Evolutionary conservation across 2,113 vertebrate genomes (phyloP).

Genomic region (Syngnathus typhle): DNA sequence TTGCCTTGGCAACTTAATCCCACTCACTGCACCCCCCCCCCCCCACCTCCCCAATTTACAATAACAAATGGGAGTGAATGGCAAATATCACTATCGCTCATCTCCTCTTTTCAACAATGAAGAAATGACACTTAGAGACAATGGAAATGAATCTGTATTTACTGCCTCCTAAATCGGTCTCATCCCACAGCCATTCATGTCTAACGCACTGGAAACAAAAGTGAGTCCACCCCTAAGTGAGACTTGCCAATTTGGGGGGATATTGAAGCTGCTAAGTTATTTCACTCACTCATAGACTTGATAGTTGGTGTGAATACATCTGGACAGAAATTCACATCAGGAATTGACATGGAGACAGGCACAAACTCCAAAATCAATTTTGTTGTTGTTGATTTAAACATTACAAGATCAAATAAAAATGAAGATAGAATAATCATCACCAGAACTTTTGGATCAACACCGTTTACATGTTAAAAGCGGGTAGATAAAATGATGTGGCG

Average conservation of each 20-base stretch:
- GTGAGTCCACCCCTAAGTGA: not conserved
- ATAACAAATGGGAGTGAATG: slow-evolving; percentile 21
- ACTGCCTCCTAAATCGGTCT: not conserved
- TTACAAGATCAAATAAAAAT: too few relatives aligned
- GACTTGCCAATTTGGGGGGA: not conserved
- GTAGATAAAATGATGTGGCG: too few relatives aligned
- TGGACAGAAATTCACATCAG: not conserved
- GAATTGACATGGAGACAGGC: not conserved
- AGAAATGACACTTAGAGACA: not conserved
- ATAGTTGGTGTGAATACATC: not conserved
- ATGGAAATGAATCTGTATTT: not conserved
- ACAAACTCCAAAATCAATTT: too few relatives aligned
- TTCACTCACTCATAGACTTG: too few relatives aligned
- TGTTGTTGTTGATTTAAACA: too few relatives aligned
- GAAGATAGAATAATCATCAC: too few relatives aligned
- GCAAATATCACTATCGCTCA: not conserved
- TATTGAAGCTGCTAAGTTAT: not conserved
- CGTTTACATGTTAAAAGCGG: too few relatives aligned
- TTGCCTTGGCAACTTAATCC: slow-evolving; percentile 69
- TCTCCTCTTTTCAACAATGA: not conserved
- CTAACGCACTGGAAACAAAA: not conserved
- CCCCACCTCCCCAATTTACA: not conserved
- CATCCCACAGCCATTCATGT: not conserved
- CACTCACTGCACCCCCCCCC: slow-evolving; percentile 22
- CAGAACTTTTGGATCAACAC: too few relatives aligned